A percentile compares a stretch with the other conserved stretches of the same genome.
phyloP scores from a whole-genome alignment of 2,113 vertebrate species.

The Cochlearius cochlearius region DNA sequence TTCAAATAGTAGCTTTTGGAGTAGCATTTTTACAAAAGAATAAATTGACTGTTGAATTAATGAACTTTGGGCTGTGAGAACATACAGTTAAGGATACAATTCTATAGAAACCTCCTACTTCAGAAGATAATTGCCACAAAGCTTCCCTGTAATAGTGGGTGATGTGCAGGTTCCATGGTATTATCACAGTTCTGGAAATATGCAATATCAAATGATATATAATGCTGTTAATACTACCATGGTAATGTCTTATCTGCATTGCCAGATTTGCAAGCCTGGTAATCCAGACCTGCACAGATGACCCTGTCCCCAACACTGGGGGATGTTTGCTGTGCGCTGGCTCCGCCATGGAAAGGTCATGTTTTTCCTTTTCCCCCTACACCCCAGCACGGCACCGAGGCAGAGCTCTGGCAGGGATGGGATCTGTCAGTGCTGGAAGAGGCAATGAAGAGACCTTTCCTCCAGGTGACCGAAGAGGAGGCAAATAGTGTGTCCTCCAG shows the following conservation, averaged over 20 bases:
- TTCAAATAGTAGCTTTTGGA: neutral
- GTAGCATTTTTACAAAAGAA: slow-evolving; percentile 5
- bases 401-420: neutral
- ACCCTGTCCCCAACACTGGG: neutral
- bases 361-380: neutral
- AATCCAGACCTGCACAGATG: neutral
- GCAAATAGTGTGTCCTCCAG: neutral
- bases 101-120: neutral
- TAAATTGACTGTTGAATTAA: neutral
- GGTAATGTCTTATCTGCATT: neutral
- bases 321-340: neutral
- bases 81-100: neutral
- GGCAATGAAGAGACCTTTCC: neutral
- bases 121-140: neutral
- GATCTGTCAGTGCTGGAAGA: neutral
- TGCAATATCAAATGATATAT: neutral
- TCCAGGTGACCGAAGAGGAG: neutral
- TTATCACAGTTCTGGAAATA: neutral
- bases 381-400: neutral
- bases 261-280: neutral
- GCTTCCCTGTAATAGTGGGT: neutral
- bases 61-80: neutral
- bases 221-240: neutral
- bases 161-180: neutral
- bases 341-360: neutral